Evolutionary conservation across 2,888 invertebrate genomes (phyloP), one percentile per base, ranked within the genome.

Genomic region (Athripsodes cinereus): DNA sequence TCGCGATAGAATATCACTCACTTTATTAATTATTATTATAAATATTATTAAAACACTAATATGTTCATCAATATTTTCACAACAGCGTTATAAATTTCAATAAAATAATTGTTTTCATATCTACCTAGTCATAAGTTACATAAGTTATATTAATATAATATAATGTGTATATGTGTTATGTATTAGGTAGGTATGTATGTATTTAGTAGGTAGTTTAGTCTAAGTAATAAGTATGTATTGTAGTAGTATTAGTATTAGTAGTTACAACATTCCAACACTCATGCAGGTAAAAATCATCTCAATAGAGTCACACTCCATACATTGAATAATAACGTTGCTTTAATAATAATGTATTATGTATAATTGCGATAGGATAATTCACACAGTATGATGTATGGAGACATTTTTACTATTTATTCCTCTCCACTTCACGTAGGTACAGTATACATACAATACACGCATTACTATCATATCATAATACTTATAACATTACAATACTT

Each of bases 41-140:
- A 5, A 40, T 40, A 40, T 8, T n/a, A 40, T 40, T 40, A 49
- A 53, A 49, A 58, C 58, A 56, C 59, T 58, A 56, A 52, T 54
- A 35, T 54, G 57, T 60, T 51, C 53, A 54, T 50, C 48, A 48
- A 16, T 53, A 26, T 57, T 55, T 60, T 57, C 60, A 57, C 60
- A 60, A 60, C 58, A 60, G 58, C 57, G 31, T 62, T 61, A 55
- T 58, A 60, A 57, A 60, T 63, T 62, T 55, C 55, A 55, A 61
- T 61, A 62, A 51, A 53, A 55, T 55, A 52, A 57, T 59, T 57
- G 44, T 61, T 61, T 57, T 63, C 59, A 52, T 60, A 59, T 57
- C 64, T 64, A 64, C 58, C 64, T 64, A 64, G 60, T 64, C 64
- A 64, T 64, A 64, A 64, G 64, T 60, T 54, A 62, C 47, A 57